A percentile compares a stretch with the other conserved stretches of the same genome.
phyloP scores from a whole-genome alignment of 2,888 invertebrate species.

The Mactromeris polynyma region DNA sequence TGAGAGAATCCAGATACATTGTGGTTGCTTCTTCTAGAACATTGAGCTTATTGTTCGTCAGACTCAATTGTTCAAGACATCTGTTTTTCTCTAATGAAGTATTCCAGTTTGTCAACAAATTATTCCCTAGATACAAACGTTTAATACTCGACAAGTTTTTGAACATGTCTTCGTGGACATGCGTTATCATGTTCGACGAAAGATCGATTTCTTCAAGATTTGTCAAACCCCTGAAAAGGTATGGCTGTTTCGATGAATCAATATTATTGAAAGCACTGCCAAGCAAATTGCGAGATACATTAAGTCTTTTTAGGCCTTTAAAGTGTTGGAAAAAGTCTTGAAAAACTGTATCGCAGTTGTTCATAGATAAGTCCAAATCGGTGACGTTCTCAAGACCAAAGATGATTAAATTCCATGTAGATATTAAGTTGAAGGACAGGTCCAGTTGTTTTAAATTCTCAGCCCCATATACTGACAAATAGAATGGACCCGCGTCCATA shows the following conservation, averaged over 20 bases:
- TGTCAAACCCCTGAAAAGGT: background rate
- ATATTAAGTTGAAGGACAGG: conserved; percentile 58
- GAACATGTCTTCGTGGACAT: conserved; percentile 31
- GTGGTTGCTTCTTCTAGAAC: conserved; percentile 31
- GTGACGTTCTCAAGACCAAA: conserved; percentile 48
- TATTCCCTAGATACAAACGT: conserved; percentile 34
- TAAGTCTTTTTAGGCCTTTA: conserved; percentile 33
- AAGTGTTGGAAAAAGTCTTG: conserved; percentile 48
- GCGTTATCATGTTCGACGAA: conserved; percentile 33
- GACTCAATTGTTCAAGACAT: conserved; percentile 1
- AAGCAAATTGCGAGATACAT: conserved; percentile 51
- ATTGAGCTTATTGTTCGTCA: conserved; percentile 36
- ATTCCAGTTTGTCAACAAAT: conserved; percentile 32
- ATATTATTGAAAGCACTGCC: conserved; percentile 16
- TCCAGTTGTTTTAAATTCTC: conserved; percentile 33
- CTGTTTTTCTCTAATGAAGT: background rate
- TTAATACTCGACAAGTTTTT: conserved; percentile 32
- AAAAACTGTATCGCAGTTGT: conserved; percentile 38
- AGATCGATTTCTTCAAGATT: conserved; percentile 41
- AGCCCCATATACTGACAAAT: conserved; percentile 36
- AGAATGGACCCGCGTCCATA: background rate
- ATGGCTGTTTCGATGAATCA: background rate
- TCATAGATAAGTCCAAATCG: conserved; percentile 60
- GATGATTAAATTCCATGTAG: conserved; percentile 47
- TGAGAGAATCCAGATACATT: conserved; percentile 23